Evolutionary conservation across 2,797 vertebrate species (phyloP).

Genomic region (Clarias fuscus): DNA sequence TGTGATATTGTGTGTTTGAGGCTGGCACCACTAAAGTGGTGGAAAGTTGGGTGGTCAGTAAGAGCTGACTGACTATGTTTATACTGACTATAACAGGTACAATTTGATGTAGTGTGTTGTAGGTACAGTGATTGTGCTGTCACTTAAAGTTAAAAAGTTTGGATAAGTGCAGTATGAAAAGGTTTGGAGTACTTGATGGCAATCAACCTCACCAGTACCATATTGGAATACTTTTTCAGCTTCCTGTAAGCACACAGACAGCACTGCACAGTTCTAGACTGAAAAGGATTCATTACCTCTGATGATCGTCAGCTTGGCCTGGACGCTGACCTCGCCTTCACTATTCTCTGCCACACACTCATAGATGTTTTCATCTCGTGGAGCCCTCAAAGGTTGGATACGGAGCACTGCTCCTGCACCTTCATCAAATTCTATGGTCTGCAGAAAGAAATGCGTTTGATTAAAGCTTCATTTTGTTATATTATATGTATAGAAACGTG

Average conservation of each 20-base stretch:
- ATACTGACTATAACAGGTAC: too few species aligned
- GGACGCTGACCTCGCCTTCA: conserved; percentile 86
- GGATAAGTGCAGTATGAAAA: too few species aligned
- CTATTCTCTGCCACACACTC: conserved; percentile 94
- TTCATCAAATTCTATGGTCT: conserved; percentile 98
- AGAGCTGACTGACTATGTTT: too few species aligned
- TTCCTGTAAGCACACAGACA: neutral
- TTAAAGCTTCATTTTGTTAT: neutral
- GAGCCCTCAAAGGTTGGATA: conserved; percentile 94
- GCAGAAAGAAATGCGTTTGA: conserved; percentile 4
- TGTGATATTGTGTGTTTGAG: too few species aligned
- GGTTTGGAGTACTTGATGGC: too few species aligned
- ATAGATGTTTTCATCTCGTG: conserved; percentile 94
- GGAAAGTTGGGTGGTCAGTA: too few species aligned
- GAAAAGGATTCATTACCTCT: conserved; percentile 79
- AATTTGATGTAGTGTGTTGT: too few species aligned
- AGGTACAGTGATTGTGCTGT: too few species aligned
- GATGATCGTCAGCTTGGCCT: conserved; percentile 95
- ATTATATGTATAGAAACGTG: neutral
- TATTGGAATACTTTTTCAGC: neutral
- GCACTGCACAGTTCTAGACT: neutral
- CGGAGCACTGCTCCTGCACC: conserved; percentile 91
- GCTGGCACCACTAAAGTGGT: too few species aligned
- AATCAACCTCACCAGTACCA: too few species aligned
- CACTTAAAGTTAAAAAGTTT: too few species aligned